Evolutionary conservation across 1,140 invertebrate genomes (phyloP).

Genomic region (Yoshiicerus persimilis): DNA sequence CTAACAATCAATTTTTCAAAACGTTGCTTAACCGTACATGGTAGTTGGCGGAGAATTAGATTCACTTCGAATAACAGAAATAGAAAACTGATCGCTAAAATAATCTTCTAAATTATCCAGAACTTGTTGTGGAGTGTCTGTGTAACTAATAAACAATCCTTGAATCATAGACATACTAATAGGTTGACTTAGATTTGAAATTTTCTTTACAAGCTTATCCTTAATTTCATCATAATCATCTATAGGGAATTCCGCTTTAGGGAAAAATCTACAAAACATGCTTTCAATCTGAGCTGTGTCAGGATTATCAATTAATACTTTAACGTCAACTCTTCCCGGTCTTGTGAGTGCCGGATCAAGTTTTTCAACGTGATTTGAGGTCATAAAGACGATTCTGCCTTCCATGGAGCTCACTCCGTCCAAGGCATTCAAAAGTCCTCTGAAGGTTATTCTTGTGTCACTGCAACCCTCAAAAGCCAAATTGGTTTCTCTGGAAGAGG

Average conservation of each 20-base stretch:
- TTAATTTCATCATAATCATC: not conserved
- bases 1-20: too few relatives aligned
- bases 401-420: conserved; percentile 41
- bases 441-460: conserved; percentile 29
- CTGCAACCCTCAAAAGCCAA: conserved; percentile 23
- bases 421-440: conserved; percentile 38
- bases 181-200: not conserved
- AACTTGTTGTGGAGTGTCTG: not conserved
- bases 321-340: conserved; percentile 93
- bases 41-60: not conserved
- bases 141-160: conserved; percentile 36
- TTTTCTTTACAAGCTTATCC: conserved; percentile 21
- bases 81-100: conserved; percentile 34
- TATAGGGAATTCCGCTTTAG: conserved; percentile 52
- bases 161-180: conserved; percentile 36
- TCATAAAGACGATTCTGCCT: conserved; percentile 40
- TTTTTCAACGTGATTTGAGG: conserved; percentile 55
- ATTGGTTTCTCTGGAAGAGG: conserved; percentile 2
- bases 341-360: conserved; percentile 94
- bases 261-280: conserved; percentile 92
- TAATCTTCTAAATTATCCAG: conserved; percentile 3
- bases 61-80: not conserved
- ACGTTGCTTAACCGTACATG: not conserved
- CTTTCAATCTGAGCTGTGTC: conserved; percentile 74
- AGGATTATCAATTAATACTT: conserved; percentile 89